Evolutionary conservation across 2,113 vertebrate species (phyloP), one percentile per base, ranked within the genome.

Genomic region (Tinamus guttatus): DNA sequence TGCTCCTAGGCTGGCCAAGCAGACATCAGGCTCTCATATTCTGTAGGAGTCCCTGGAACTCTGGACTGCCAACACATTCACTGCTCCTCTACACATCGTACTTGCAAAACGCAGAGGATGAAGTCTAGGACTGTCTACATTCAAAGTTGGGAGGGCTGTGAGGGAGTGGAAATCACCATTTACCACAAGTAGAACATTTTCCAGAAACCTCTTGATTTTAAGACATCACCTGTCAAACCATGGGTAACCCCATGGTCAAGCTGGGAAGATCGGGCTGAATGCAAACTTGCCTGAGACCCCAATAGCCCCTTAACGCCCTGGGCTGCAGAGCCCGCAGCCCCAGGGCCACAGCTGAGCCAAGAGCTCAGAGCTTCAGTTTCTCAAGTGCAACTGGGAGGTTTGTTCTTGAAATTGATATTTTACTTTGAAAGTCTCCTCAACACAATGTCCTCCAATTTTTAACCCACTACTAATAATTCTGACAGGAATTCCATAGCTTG

Each of bases 301-400:
- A 21, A 9, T 38, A 18, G 6, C 19, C 60, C 63, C 77, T 49
- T 22, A 49, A 51, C 68, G 24, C n/a, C 8, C 63, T 18, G 47
- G 73, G 60, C 0, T 1, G 0, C 3, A 0, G 13, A 79, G 54
- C 70, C 0, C 0, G 64, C 25, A 78, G 62, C 32, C 10, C 4
- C 14, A 81, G n/a, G 84, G 60, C 68, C 62, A 11, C 0, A 0
- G 62, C 67, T 36, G 59, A 0, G 0, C 59, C 71, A 16, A 13
- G 38, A 85, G 41, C 78, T 69, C 52, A 5, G 47, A 45, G 32
- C 25, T 82, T 56, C 58, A 24, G 21, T 13, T 85, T 85, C 75
- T 34, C 51, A 58, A 30, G 30, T 0, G 0, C 2, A 16, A 54
- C 54, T 74, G 79, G 21, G 16, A 59, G 36, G 11, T 40, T 32